Percentiles rank a stretch among this genome's conserved stretches.
Conservation (phyloP, 2,113 vertebrate genomes). For the Spheniscus mendiculus region DNA sequence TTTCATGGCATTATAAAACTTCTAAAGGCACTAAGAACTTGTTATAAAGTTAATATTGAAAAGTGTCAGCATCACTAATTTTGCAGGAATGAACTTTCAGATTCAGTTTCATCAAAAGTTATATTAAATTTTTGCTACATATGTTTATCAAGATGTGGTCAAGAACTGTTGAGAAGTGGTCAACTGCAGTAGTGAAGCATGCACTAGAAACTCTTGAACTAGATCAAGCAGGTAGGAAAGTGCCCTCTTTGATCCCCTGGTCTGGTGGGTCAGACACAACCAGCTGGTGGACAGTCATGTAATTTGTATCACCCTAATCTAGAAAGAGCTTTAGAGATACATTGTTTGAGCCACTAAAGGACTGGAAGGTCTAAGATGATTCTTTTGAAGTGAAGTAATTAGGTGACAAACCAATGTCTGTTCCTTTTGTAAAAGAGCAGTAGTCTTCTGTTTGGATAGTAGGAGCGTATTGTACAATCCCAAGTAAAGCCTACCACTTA, state of each 20-base stretch:
- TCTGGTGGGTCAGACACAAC: background rate
- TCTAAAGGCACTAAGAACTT: background rate
- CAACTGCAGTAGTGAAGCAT: background rate
- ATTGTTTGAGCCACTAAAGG: background rate
- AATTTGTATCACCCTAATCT: background rate
- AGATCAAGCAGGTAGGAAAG: background rate
- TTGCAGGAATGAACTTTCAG: background rate
- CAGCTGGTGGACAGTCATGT: background rate
- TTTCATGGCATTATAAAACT: background rate
- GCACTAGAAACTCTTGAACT: background rate
- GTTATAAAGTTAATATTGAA: background rate
- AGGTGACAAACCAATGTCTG: background rate
- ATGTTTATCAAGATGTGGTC: background rate
- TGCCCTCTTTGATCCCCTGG: rapidly evolving
- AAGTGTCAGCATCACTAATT: background rate
- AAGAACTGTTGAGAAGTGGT: background rate
- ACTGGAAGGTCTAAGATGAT: background rate
- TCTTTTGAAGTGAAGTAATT: background rate
- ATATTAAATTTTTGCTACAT: background rate
- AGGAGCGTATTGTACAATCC: background rate
- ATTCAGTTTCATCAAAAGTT: background rate
- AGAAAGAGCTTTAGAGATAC: background rate
- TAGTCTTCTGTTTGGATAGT: background rate
- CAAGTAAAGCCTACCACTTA: background rate
- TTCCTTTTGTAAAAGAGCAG: rapidly evolving